Evolutionary conservation across 2,113 vertebrate species (phyloP), one percentile per base, ranked within the genome.

Genomic region (Micromys minutus): DNA sequence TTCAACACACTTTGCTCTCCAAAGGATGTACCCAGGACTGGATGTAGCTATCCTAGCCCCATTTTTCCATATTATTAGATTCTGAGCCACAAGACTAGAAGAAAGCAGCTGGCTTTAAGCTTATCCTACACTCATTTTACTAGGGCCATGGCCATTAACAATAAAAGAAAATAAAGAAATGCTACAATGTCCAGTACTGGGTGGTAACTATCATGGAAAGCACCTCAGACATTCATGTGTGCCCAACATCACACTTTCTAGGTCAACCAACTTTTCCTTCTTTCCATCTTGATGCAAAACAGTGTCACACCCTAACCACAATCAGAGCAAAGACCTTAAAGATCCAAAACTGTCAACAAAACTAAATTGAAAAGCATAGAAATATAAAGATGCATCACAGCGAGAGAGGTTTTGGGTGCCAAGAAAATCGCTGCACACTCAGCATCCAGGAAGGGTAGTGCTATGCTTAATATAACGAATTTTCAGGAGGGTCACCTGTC

Each of bases 151-250:
- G 1, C 47, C 76, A 67, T 19, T 61, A 39, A 67, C 16, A 31
- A 88, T 71, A 50, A 92, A 90, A 76, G 65, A 94, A 94, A 81
- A 92, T 55, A 89, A 87, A 94, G 22, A 89, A 63, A 57, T 11
- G 29, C 5, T 2, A 45, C 39, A 34, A 7, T 29, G 12, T 67
- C 45, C 16, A 11, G 13, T 69, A n/a, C 21, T 57, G 71, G 47
- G 29, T 47, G 15, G 31, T 1, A 1, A 29, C 61, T 36, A 3
- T 16, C 22, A 52, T 71, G 9, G 7, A 55, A 45, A 87, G 87
- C 55, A 21, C 4, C 52, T 90, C 69, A 3, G 47, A 39, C 15
- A 36, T 13, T 71, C 6, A 36, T 19, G 12, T 87, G 63, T 17
- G 17, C 9, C 21, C 0, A 21, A 0, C 19, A 1, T 76, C 21